Evolutionary conservation across 2,113 vertebrate genomes (phyloP).

Genomic region (Ceuthmochares aereus): DNA sequence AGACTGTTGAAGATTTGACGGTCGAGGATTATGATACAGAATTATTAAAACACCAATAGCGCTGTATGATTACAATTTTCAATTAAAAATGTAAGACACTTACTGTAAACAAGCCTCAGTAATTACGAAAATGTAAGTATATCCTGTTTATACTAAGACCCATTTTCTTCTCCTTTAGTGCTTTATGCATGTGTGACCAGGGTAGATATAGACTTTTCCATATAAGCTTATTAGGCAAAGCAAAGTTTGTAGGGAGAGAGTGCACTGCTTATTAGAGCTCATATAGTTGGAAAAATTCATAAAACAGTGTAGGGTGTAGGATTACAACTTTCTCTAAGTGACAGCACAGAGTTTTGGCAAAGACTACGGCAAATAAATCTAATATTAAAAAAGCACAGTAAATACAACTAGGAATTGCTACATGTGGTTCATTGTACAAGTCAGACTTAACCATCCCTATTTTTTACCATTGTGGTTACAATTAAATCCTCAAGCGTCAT

Average conservation of each 20-base stretch:
- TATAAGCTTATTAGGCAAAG: constrained; percentile 25
- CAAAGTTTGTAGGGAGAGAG: not conserved
- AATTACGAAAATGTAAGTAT: constrained; percentile 43
- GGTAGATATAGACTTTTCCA: not conserved
- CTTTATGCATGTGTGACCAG: not conserved
- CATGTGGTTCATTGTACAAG: constrained; percentile 7
- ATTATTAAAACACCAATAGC: not conserved
- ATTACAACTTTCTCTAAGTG: not conserved
- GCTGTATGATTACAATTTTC: not conserved
- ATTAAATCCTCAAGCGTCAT: not conserved
- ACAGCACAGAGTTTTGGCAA: constrained; percentile 36
- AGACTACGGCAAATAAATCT: not conserved
- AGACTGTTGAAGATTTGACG: not conserved
- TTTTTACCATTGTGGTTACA: constrained; percentile 10
- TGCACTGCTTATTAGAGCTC: not conserved
- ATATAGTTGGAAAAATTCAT: not conserved
- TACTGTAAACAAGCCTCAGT: not conserved
- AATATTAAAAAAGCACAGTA: constrained; percentile 5
- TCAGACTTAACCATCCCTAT: not conserved
- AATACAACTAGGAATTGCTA: constrained; percentile 24
- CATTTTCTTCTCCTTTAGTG: not conserved
- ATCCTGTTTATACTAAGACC: not conserved
- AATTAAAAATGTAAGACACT: constrained; percentile 32
- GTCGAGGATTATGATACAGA: not conserved
- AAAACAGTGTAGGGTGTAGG: constrained; percentile 18